Conservation (phyloP, 2,113 vertebrate species). For the Chinchilla lanigera region DNA sequence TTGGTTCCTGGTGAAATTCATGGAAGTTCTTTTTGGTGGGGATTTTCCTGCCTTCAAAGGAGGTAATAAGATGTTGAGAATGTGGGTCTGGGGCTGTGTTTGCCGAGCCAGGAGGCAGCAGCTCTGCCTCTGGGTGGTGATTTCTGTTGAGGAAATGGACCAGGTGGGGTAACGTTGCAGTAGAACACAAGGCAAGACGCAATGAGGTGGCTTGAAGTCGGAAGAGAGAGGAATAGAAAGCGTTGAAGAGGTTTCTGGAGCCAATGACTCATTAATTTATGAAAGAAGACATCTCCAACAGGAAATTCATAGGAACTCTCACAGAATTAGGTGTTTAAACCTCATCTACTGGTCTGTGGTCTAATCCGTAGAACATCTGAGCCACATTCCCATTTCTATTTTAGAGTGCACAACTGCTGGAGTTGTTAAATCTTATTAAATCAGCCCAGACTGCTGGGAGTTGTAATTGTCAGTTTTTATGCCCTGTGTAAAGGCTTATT, state of each 20-base stretch:
- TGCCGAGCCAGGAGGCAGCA: neutral
- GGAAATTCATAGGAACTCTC: neutral
- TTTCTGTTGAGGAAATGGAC: neutral
- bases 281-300: neutral
- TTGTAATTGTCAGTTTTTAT: slow-evolving; percentile 68
- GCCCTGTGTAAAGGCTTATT: slow-evolving; percentile 31
- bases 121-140: neutral
- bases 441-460: slow-evolving; percentile 30
- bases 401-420: slow-evolving; percentile 23
- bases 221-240: neutral
- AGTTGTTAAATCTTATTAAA: slow-evolving; percentile 71
- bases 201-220: neutral
- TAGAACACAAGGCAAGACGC: neutral
- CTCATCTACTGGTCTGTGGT: neutral
- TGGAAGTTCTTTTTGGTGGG: neutral
- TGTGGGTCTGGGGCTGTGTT: neutral
- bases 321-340: neutral
- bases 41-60: neutral
- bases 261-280: neutral
- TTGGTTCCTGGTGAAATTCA: neutral
- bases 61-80: neutral
- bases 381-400: neutral
- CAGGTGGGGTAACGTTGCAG: neutral
- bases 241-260: neutral
- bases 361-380: neutral